Percentiles rank a stretch among this genome's conserved stretches.
Conservation (phyloP, 2,113 vertebrate genomes). For the Dromaius novaehollandiae region DNA sequence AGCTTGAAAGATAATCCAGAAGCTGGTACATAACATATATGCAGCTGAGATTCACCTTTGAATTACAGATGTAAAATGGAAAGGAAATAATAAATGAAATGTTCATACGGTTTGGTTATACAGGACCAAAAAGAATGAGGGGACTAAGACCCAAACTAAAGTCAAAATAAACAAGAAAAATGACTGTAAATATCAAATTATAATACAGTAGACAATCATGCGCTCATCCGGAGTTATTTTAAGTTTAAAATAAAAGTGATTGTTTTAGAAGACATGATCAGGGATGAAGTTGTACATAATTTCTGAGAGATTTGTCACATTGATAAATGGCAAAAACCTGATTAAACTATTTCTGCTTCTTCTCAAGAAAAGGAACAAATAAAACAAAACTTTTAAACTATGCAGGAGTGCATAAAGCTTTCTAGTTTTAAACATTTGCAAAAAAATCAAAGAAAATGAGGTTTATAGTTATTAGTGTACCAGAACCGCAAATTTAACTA, state of each 20-base stretch:
- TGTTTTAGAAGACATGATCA: neutral
- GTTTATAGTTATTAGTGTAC: too few relatives aligned
- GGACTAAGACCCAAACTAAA: neutral
- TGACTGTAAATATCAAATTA: neutral
- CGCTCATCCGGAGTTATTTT: neutral
- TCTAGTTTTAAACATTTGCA: neutral
- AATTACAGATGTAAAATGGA: neutral
- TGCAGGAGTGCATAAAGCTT: neutral
- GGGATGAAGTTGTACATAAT: neutral
- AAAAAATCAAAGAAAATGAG: neutral
- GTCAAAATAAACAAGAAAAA: neutral
- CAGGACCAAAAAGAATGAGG: neutral
- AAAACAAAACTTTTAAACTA: neutral
- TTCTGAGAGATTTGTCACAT: neutral
- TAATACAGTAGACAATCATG: neutral
- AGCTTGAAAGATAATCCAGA: neutral
- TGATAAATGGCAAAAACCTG: neutral
- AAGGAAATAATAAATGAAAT: neutral
- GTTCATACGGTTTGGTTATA: neutral
- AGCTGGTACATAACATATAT: neutral
- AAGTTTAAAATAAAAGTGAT: neutral
- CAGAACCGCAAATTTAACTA: too few relatives aligned
- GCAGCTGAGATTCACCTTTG: neutral
- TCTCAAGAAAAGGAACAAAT: neutral
- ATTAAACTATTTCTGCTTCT: neutral